These are phyloP conservation scores for Tychaedon coryphoeus DNA, from an alignment of 2,113 vertebrate genomes.

Conservation along the genomic window DNA sequence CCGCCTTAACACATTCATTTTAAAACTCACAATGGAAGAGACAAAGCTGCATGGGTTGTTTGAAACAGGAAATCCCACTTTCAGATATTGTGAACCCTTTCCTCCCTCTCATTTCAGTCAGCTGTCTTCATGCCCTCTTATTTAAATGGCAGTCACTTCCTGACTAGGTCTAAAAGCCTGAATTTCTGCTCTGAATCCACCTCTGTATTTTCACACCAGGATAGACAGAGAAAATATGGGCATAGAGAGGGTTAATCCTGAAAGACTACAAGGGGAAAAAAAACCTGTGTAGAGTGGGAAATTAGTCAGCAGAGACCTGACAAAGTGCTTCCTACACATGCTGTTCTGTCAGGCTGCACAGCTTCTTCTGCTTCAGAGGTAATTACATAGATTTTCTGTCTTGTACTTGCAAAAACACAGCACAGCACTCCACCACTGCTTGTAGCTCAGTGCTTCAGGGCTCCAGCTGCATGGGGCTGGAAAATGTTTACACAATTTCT, in stretches of 20 bases:
- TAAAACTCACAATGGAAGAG: neutral
- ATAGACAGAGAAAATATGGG: neutral
- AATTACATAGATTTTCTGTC: slow-evolving; percentile 99
- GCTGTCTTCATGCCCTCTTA: neutral
- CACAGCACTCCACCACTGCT: slow-evolving; percentile 86
- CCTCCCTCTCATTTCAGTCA: neutral
- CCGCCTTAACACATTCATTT: neutral
- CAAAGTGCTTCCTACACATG: slow-evolving; percentile 89
- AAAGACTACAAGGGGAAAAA: slow-evolving; percentile 1
- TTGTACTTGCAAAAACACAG: slow-evolving; percentile 97
- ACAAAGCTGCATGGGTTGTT: neutral
- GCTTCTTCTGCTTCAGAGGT: slow-evolving; percentile 97
- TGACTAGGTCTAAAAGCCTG: neutral
- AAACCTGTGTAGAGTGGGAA: slow-evolving; percentile 64
- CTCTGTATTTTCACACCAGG: neutral
- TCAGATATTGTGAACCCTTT: neutral
- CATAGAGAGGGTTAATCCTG: slow-evolving; percentile 34
- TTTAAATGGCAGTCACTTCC: neutral
- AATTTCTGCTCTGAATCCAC: neutral
- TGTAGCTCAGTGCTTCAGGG: slow-evolving; percentile 86
- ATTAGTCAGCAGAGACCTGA: slow-evolving; percentile 82
- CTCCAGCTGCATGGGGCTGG: slow-evolving; percentile 77
- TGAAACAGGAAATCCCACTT: neutral
- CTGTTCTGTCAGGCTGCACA: slow-evolving; percentile 89
- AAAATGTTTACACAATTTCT: slow-evolving; percentile 75